Percentiles rank a stretch among this genome's conserved stretches.
These are phyloP conservation scores for Gila orcuttii DNA, from an alignment of 2,113 vertebrate genomes.

Conservation along the genomic window DNA sequence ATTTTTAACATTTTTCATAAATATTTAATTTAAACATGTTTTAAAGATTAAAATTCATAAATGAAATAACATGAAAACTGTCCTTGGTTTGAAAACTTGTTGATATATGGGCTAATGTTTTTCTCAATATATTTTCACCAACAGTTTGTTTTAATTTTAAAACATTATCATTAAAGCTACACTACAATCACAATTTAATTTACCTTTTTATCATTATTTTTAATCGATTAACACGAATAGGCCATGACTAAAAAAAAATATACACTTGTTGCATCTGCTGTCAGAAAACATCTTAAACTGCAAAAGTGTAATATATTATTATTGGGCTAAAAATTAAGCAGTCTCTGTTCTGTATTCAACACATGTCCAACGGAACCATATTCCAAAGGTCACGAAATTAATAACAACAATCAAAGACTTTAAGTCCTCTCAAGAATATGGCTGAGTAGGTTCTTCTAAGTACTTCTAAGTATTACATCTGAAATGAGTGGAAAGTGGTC, in stretches of 20 bases:
- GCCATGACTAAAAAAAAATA: background rate
- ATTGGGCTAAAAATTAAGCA: background rate
- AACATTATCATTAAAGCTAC: background rate
- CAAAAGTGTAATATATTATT: background rate
- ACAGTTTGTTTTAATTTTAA: background rate
- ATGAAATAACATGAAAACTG: background rate
- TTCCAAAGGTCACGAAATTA: constrained; percentile 19
- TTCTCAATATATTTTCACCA: background rate
- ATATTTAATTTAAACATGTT: background rate
- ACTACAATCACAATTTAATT: background rate
- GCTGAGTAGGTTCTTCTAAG: constrained; percentile 19
- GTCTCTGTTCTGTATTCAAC: constrained; percentile 16
- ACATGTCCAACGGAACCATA: background rate
- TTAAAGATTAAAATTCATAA: background rate
- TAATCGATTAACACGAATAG: background rate
- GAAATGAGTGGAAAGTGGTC: background rate
- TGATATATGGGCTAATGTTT: background rate
- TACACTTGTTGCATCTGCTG: background rate
- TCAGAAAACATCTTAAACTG: background rate
- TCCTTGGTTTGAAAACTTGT: background rate
- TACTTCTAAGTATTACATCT: constrained; percentile 14
- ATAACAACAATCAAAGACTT: constrained; percentile 12
- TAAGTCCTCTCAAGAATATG: constrained; percentile 24
- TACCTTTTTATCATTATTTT: background rate
- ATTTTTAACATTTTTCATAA: background rate